A percentile compares a stretch with the other conserved stretches of the same genome.
Conservation (phyloP, 30 jellyfish, hydroid and myxozoan species). For the Aurelia sp. region DNA sequence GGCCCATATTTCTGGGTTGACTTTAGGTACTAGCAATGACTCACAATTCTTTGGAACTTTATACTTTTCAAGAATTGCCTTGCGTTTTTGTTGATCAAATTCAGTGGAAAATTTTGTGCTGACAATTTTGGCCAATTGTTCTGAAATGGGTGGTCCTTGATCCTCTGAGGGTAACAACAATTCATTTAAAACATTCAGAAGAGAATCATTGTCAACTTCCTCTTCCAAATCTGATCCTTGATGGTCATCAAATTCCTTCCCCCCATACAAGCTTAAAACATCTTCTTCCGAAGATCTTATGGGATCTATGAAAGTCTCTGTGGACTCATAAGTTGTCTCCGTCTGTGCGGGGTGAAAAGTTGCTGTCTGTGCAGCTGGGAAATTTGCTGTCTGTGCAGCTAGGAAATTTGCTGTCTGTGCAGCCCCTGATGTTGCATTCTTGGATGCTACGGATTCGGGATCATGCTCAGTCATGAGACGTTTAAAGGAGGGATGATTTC, state of each 20-base stretch:
- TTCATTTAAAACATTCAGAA: constrained; percentile 17
- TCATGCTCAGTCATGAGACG: constrained; percentile 22
- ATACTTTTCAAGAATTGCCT: too few species aligned
- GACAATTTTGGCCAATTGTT: too few species aligned
- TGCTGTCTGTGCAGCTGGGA: constrained; percentile 17
- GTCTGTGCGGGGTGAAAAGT: constrained; percentile 13
- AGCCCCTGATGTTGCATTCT: constrained; percentile 44
- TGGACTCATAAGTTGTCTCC: constrained; percentile 4
- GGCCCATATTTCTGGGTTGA: constrained; percentile 47
- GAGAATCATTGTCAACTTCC: constrained; percentile 17
- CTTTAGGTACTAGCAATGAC: constrained; percentile 35
- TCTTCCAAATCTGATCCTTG: constrained; percentile 7
- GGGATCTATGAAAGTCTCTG: background rate
- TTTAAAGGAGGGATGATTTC: constrained; percentile 31
- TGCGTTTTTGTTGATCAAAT: too few species aligned
- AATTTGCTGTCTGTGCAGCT: constrained; percentile 34
- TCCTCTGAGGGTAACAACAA: constrained; percentile 13
- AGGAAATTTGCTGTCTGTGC: constrained; percentile 36
- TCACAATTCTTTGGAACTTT: too few species aligned
- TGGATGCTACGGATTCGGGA: constrained; percentile 29
- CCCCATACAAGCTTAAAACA: constrained; percentile 14
- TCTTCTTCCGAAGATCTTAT: background rate
- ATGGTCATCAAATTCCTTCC: constrained; percentile 12
- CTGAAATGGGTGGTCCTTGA: constrained; percentile 42
- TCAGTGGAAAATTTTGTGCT: too few species aligned